Conservation (phyloP, 2,797 vertebrate genomes). For the Tapera naevia region DNA sequence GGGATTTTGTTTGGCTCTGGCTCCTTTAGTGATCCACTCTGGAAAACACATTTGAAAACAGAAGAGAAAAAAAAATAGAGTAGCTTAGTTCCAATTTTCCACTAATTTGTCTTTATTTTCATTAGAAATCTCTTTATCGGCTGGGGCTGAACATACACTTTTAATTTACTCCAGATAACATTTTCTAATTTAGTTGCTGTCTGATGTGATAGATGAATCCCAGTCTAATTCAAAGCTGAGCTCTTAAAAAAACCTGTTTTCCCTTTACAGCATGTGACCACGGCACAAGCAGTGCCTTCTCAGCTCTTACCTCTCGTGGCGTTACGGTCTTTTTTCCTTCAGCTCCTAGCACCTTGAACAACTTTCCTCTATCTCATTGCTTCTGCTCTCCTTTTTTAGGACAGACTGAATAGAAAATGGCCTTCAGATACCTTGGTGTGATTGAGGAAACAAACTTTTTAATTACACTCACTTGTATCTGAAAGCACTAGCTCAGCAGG, state of each 20-base stretch:
- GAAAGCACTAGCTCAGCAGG: neutral
- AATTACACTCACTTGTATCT: neutral
- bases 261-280: neutral
- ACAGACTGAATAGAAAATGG: neutral
- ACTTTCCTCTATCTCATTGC: neutral
- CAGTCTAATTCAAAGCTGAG: constrained; percentile 1
- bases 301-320: neutral
- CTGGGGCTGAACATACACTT: neutral
- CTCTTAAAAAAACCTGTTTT: neutral
- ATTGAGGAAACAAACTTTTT: neutral
- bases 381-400: neutral
- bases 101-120: constrained; percentile 11
- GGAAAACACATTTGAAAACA: constrained; percentile 75
- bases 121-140: neutral
- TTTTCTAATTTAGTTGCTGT: constrained; percentile 31
- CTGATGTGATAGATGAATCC: constrained; percentile 6
- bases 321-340: neutral
- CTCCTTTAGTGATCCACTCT: constrained; percentile 90
- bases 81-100: neutral
- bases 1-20: constrained; percentile 89
- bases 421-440: neutral
- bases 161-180: constrained; percentile 27
- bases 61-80: constrained; percentile 60
- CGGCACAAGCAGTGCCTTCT: neutral
- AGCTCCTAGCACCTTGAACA: neutral